phyloP scores from a whole-genome alignment of 1,140 invertebrate species.

The Oreohelix idahoensis region DNA sequence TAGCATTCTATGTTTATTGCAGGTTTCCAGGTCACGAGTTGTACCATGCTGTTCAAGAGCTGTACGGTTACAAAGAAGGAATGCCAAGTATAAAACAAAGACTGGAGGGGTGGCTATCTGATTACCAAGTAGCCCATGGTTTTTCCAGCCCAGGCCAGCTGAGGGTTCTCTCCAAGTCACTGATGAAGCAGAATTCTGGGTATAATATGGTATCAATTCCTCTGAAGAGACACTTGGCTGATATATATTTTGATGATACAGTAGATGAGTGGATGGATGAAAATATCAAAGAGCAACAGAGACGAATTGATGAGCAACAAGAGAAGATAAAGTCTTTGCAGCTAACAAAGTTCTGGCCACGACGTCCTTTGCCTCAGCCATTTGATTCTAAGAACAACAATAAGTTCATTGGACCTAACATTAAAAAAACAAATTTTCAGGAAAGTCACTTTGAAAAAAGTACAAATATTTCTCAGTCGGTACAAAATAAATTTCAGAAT shows the following conservation, averaged over 20 bases:
- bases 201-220: background rate
- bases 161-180: conserved; percentile 29
- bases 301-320: conserved; percentile 14
- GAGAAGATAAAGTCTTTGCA: conserved; percentile 34
- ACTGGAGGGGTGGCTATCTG: conserved; percentile 52
- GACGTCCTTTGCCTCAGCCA: conserved; percentile 17
- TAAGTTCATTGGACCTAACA: background rate
- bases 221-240: conserved; percentile 1
- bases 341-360: conserved; percentile 26
- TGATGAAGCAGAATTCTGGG: background rate
- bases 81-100: background rate
- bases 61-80: conserved; percentile 32
- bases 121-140: conserved; percentile 47
- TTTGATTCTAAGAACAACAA: background rate
- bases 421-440: background rate
- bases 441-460: background rate
- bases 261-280: conserved; percentile 48
- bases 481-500: background rate
- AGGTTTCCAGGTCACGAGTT: conserved; percentile 45
- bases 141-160: conserved; percentile 53
- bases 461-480: background rate
- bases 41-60: conserved; percentile 44
- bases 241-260: conserved; percentile 3
- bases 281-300: conserved; percentile 36
- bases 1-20: background rate